phyloP scores from a whole-genome alignment of 1,140 invertebrate genomes.

The Drosophila nigromelanica region DNA sequence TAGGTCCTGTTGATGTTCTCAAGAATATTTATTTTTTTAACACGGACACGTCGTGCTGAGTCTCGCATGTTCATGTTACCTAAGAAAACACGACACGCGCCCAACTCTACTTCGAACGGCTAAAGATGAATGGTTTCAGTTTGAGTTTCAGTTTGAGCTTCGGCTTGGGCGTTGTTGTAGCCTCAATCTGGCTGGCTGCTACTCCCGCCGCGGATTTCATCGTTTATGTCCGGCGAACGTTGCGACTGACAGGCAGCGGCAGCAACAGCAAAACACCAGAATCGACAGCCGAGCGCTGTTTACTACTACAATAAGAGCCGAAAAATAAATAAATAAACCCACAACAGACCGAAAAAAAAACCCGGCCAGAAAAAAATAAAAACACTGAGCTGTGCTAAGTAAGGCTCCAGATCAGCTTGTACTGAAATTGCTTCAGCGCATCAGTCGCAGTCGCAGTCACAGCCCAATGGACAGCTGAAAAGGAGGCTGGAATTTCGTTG shows the following conservation, averaged over 20 bases:
- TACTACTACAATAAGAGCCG: constrained; percentile 71
- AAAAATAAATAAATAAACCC: constrained; percentile 34
- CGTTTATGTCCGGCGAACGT: constrained; percentile 39
- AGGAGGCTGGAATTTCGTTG: constrained; percentile 74
- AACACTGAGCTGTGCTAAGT: constrained; percentile 23
- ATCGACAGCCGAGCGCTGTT: constrained; percentile 75
- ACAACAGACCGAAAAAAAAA: constrained; percentile 30
- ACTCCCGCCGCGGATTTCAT: constrained; percentile 36
- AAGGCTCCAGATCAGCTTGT: constrained; percentile 51
- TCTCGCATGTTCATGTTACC: no score
- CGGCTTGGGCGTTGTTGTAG: constrained; percentile 25
- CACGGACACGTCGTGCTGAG: no score
- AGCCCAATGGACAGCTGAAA: constrained; percentile 76
- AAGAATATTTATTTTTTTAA: no score
- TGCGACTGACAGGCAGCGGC: constrained; percentile 62
- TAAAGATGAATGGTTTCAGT: constrained; percentile 72
- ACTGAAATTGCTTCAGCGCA: constrained; percentile 68
- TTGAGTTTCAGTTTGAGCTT: constrained; percentile 12
- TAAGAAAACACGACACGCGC: no score
- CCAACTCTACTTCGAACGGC: constrained; percentile 56
- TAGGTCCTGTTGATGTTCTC: no score
- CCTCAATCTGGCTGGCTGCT: constrained; percentile 27
- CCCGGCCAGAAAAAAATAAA: constrained; percentile 33
- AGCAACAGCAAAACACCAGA: constrained; percentile 59
- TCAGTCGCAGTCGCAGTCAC: constrained; percentile 38